These are phyloP conservation scores for Catagonus wagneri DNA, from an alignment of 2,113 vertebrate species.

Conservation along the genomic window DNA sequence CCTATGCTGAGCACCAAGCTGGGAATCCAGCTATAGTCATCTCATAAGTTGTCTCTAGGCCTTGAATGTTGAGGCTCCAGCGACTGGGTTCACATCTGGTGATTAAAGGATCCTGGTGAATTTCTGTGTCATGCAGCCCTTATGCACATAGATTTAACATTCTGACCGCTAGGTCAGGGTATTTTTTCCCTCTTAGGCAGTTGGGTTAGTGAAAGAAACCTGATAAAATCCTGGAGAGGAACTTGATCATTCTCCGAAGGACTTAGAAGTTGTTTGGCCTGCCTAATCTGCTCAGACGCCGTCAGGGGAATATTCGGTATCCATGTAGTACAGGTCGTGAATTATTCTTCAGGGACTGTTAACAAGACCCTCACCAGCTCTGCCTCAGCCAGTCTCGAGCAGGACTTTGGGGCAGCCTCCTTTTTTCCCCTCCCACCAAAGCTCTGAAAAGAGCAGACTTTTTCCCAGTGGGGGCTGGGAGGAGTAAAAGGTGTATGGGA, in stretches of 20 bases:
- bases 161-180: not conserved
- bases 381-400: not conserved
- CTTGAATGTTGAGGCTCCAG: not conserved
- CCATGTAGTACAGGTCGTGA: constrained; percentile 79
- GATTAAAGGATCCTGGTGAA: not conserved
- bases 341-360: constrained; percentile 80
- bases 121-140: not conserved
- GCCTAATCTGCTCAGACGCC: constrained; percentile 79
- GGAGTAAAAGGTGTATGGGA: not conserved
- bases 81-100: not conserved
- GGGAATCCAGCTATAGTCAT: not conserved
- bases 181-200: constrained; percentile 18
- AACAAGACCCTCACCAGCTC: constrained; percentile 74
- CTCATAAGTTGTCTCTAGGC: not conserved
- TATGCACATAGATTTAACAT: not conserved
- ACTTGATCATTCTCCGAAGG: constrained; percentile 79
- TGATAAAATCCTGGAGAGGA: constrained; percentile 82
- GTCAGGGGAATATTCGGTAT: constrained; percentile 83
- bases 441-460: not conserved
- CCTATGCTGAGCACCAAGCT: not conserved
- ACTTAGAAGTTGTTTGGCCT: constrained; percentile 83
- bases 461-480: not conserved
- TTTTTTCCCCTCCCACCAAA: not conserved
- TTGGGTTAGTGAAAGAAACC: constrained; percentile 70
- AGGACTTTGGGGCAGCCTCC: constrained; percentile 47